phyloP scores from a whole-genome alignment of 2,888 invertebrate species.

The Phytoseiulus persimilis region DNA sequence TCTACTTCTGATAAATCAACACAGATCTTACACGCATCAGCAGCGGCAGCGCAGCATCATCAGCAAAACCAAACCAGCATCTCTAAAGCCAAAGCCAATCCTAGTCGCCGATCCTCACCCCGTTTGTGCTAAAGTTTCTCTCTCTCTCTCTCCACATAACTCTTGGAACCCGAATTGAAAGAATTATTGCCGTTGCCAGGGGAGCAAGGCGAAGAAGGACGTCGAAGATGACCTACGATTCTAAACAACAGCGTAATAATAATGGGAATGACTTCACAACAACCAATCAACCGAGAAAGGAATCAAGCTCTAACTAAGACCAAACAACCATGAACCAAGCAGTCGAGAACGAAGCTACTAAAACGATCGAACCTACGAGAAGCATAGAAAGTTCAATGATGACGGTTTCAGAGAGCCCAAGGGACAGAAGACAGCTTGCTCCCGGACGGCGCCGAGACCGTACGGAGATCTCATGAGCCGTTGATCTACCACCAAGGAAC shows the following conservation, averaged over 20 bases:
- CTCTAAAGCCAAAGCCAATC: slow-evolving; percentile 5
- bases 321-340: not conserved
- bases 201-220: slow-evolving; percentile 39
- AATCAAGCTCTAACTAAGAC: slow-evolving; percentile 11
- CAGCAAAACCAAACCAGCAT: not conserved
- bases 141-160: slow-evolving; percentile 17
- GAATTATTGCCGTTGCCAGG: slow-evolving; percentile 32
- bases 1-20: not conserved
- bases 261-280: slow-evolving; percentile 10
- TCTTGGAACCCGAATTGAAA: not conserved
- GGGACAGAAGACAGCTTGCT: not conserved
- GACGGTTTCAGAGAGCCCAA: not conserved
- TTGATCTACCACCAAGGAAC: not conserved
- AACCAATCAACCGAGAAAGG: not conserved
- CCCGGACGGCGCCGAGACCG: not conserved
- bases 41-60: not conserved
- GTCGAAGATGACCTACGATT: slow-evolving; percentile 23
- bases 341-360: not conserved
- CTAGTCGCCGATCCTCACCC: not conserved
- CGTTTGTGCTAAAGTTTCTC: slow-evolving; percentile 1
- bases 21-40: not conserved
- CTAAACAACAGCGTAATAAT: slow-evolving; percentile 32
- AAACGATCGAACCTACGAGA: not conserved
- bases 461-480: not conserved
- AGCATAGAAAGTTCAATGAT: not conserved